Conservation (phyloP, 2,113 vertebrate species). For the Zapus hudsonius region DNA sequence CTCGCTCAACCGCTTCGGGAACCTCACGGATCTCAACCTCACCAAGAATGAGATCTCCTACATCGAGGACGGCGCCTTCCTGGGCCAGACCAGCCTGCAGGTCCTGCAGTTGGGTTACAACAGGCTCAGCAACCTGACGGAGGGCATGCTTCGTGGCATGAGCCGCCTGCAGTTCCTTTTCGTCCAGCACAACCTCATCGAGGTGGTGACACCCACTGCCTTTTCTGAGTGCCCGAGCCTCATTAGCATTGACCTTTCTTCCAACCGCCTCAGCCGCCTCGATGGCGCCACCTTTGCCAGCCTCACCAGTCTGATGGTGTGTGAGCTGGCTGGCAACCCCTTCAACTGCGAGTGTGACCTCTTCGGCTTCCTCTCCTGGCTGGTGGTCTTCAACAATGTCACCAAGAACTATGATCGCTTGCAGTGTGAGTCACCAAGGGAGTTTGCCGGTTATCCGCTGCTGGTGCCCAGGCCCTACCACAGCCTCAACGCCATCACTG, state of each 20-base stretch:
- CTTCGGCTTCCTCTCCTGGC: constrained; percentile 95
- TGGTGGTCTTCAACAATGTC: constrained; percentile 96
- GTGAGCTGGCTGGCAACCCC: constrained; percentile 96
- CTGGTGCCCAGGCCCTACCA: constrained; percentile 93
- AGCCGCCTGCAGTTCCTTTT: constrained; percentile 97
- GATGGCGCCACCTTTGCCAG: constrained; percentile 93
- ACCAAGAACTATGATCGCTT: constrained; percentile 98
- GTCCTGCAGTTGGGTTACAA: constrained; percentile 98
- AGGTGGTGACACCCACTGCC: constrained; percentile 94
- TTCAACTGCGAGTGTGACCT: constrained; percentile 98
- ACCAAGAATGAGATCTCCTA: constrained; percentile 99
- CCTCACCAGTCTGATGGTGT: constrained; percentile 93
- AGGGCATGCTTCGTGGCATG: constrained; percentile 96
- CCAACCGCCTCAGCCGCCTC: constrained; percentile 94
- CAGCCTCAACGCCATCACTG: constrained; percentile 93
- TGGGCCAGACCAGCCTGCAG: constrained; percentile 96
- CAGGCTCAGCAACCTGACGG: constrained; percentile 96
- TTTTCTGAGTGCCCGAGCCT: constrained; percentile 97
- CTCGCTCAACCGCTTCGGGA: constrained; percentile 97
- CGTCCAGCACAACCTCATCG: constrained; percentile 97
- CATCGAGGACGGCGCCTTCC: constrained; percentile 97
- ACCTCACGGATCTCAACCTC: constrained; percentile 98
- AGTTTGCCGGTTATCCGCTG: constrained; percentile 93
- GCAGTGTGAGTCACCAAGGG: constrained; percentile 94
- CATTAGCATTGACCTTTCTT: constrained; percentile 97